Evolutionary conservation across 2,888 invertebrate genomes (phyloP).

Genomic region (Timema cristinae): DNA sequence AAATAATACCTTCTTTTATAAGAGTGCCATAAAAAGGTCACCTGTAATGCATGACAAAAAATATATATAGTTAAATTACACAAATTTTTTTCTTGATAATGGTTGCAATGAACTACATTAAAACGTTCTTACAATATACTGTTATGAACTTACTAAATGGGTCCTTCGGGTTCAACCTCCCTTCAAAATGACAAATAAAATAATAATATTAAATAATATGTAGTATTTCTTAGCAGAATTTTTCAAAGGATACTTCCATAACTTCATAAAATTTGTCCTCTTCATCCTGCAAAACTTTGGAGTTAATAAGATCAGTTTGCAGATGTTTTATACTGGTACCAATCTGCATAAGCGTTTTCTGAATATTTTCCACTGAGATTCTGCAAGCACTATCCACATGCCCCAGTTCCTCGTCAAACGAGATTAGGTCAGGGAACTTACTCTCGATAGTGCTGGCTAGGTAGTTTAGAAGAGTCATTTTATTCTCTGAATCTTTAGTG

Average conservation of each 20-base stretch:
- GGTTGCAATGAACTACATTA: no score
- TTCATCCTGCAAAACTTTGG: constrained; percentile 67
- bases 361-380: constrained; percentile 76
- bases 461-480: constrained; percentile 88
- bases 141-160: no score
- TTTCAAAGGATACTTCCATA: constrained; percentile 75
- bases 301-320: constrained; percentile 85
- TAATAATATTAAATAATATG: constrained; percentile 35
- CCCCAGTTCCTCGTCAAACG: constrained; percentile 80
- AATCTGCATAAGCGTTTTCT: constrained; percentile 79
- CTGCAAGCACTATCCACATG: constrained; percentile 87
- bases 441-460: constrained; percentile 81
- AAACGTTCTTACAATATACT: no score
- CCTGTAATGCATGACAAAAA: no score
- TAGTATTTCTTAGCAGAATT: not conserved
- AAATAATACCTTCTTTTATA: no score
- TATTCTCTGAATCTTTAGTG: constrained; percentile 89
- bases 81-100: no score
- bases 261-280: constrained; percentile 82
- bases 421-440: constrained; percentile 80
- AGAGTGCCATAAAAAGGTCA: no score
- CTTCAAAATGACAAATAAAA: constrained; percentile 28
- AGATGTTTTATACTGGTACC: constrained; percentile 80
- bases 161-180: no score
- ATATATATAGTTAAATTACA: no score